Conservation (phyloP, 2,797 vertebrate genomes). For the Florisuga fusca region DNA sequence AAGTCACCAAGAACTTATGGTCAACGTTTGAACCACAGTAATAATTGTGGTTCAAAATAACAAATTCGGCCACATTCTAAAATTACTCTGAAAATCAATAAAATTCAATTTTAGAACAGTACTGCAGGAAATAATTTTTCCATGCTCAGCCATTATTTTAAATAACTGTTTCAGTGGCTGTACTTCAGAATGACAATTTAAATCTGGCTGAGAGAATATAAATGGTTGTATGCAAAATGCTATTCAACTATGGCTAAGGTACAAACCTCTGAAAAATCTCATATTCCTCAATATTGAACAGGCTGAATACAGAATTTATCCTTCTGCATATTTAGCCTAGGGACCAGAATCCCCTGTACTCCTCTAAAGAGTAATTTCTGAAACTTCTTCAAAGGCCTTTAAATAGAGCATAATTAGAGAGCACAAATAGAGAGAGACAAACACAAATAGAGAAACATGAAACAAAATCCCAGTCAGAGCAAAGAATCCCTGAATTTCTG, state of each 20-base stretch:
- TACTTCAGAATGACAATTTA: not conserved
- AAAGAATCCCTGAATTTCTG: not conserved
- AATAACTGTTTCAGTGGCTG: not conserved
- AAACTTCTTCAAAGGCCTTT: not conserved
- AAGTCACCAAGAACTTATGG: not conserved
- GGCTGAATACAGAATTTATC: not conserved
- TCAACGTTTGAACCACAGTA: not conserved
- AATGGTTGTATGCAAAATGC: not conserved
- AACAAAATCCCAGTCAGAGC: not conserved
- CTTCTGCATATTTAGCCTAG: not conserved
- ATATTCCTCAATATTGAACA: not conserved
- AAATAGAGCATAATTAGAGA: too few species aligned
- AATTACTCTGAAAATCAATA: not conserved
- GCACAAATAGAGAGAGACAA: not conserved
- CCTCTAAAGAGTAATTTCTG: not conserved
- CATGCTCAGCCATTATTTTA: not conserved
- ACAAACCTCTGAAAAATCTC: not conserved
- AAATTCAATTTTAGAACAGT: not conserved
- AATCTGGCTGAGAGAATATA: not conserved
- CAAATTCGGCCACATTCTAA: not conserved
- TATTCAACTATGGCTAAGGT: not conserved
- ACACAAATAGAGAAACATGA: not conserved
- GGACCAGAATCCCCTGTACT: not conserved
- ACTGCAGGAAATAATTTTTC: not conserved
- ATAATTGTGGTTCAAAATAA: not conserved